A percentile compares a stretch with the other conserved stretches of the same genome.
These are phyloP conservation scores for Aramus guarauna DNA, from an alignment of 2,113 vertebrate species.

Conservation along the genomic window DNA sequence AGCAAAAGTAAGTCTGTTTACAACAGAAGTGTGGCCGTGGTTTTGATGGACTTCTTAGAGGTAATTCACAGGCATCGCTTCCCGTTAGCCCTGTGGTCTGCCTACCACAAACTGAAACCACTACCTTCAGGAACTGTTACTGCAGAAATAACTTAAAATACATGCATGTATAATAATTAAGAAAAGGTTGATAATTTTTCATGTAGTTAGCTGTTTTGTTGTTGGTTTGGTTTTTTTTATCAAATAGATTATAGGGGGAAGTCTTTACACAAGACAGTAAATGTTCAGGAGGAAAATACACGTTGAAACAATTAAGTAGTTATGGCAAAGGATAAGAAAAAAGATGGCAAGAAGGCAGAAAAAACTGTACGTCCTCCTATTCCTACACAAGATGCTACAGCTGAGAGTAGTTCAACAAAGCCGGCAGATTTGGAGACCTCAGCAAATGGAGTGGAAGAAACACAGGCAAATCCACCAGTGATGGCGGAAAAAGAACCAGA, in stretches of 20 bases:
- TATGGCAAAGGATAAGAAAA: conserved; percentile 75
- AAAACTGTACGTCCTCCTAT: background rate
- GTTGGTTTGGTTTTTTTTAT: background rate
- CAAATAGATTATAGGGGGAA: background rate
- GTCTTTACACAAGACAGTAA: background rate
- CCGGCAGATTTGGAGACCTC: background rate
- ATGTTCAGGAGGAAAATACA: background rate
- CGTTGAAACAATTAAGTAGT: background rate
- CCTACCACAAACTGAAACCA: background rate
- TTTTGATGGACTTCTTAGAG: background rate
- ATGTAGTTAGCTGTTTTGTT: too few relatives aligned
- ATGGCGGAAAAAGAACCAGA: background rate
- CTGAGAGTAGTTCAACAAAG: background rate
- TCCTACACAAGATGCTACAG: background rate
- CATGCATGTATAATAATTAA: background rate
- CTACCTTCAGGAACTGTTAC: background rate
- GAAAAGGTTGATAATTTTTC: fast-evolving
- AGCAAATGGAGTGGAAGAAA: background rate
- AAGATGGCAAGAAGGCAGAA: conserved; percentile 60
- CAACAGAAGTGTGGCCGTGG: fast-evolving
- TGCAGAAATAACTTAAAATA: background rate
- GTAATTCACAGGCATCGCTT: background rate
- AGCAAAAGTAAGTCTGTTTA: too few relatives aligned
- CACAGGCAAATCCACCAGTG: background rate
- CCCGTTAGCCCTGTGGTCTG: fast-evolving